Percentiles rank a stretch among this genome's conserved stretches.
These are phyloP conservation scores for Oedothorax gibbosus DNA, from an alignment of 1,140 invertebrate species.

Conservation along the genomic window DNA sequence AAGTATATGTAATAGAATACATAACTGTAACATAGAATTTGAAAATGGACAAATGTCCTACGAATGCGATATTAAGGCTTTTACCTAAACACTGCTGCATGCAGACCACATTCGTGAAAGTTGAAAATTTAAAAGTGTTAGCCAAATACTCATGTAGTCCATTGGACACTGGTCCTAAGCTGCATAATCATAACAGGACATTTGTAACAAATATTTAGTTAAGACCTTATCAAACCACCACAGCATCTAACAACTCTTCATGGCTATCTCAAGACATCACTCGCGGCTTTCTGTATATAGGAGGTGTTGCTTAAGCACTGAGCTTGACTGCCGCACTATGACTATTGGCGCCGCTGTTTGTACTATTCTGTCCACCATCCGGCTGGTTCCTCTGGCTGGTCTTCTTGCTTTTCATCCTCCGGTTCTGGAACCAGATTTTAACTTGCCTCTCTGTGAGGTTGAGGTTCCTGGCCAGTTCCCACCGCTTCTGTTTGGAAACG, in stretches of 20 bases:
- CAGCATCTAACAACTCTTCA: background rate
- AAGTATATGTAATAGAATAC: too few species aligned
- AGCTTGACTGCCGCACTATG: conserved; percentile 42
- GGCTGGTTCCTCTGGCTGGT: conserved; percentile 84
- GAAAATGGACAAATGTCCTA: too few species aligned
- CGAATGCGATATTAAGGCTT: too few species aligned
- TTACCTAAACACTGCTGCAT: too few species aligned
- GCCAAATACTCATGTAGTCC: too few species aligned
- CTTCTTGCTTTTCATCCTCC: conserved; percentile 99
- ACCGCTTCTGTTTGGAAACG: conserved; percentile 96
- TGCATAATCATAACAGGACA: too few species aligned
- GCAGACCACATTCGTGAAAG: too few species aligned
- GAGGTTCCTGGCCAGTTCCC: conserved; percentile 93
- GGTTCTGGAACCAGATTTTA: conserved; percentile 96
- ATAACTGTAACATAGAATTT: too few species aligned
- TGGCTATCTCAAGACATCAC: background rate
- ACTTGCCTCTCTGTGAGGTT: conserved; percentile 96
- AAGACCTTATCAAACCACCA: background rate
- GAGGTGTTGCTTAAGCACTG: conserved; percentile 22
- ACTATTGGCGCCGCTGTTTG: conserved; percentile 63
- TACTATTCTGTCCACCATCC: conserved; percentile 80
- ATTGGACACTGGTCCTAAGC: too few species aligned
- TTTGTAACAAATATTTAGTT: too few species aligned
- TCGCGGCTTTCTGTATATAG: background rate
- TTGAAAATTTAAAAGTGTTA: too few species aligned